Percentiles rank a stretch among this genome's conserved stretches.
These are phyloP conservation scores for Sphaerophoria rueppellii DNA, from an alignment of 2,888 invertebrate species.

Conservation along the genomic window DNA sequence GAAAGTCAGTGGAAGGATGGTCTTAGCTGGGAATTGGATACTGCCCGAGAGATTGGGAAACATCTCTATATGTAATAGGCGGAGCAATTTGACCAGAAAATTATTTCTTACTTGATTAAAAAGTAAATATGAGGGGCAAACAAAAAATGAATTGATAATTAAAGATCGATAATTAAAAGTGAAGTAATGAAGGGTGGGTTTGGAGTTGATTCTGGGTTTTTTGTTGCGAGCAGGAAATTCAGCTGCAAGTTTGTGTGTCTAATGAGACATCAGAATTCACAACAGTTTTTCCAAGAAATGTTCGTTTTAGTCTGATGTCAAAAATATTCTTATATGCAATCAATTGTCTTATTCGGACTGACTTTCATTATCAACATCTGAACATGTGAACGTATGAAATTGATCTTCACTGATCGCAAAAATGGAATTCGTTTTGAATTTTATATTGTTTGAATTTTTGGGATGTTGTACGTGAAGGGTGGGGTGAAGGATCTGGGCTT, in stretches of 20 bases:
- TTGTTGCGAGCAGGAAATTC: neutral
- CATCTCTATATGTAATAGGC: neutral
- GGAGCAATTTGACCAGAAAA: constrained; percentile 50
- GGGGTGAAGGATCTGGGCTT: no score
- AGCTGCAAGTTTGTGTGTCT: neutral
- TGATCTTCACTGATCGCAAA: no score
- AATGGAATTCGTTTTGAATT: no score
- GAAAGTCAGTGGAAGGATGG: constrained; percentile 24
- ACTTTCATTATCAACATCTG: no score
- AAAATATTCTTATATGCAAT: neutral
- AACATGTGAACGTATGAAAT: no score
- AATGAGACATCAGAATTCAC: constrained; percentile 15
- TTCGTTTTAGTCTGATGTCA: neutral
- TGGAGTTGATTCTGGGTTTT: neutral
- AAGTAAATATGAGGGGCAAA: constrained; percentile 48
- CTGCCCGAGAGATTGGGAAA: neutral
- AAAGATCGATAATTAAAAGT: constrained; percentile 62
- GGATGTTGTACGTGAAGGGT: no score
- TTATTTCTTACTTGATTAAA: constrained; percentile 27
- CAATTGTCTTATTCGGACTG: no score
- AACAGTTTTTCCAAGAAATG: neutral
- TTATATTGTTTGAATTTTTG: no score
- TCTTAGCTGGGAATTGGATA: neutral
- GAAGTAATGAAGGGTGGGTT: constrained; percentile 13
- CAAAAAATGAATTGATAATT: constrained; percentile 69